These are phyloP conservation scores for Phoenoteleia sp. DNA, from an alignment of 2,888 invertebrate genomes.

Conservation along the genomic window DNA sequence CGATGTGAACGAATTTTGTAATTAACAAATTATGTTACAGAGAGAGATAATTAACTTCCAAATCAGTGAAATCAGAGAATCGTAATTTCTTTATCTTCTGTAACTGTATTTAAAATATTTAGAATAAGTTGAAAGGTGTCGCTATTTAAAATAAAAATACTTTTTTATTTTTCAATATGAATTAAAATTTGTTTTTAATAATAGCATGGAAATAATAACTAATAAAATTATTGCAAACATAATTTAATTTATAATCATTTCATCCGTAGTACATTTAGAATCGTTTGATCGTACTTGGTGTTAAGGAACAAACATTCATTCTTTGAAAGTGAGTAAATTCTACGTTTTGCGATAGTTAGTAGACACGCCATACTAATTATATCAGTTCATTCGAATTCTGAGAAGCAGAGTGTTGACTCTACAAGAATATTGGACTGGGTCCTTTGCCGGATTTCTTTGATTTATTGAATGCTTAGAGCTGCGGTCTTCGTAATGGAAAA, in stretches of 20 bases:
- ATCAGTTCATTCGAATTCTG: constrained; percentile 81
- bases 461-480: constrained; percentile 64
- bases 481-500: constrained; percentile 53
- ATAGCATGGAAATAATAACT: too few species aligned
- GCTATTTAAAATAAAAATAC: too few species aligned
- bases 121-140: too few species aligned
- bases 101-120: too few species aligned
- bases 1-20: too few species aligned
- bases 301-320: constrained; percentile 74
- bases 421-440: constrained; percentile 38
- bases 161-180: too few species aligned
- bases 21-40: too few species aligned
- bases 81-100: too few species aligned
- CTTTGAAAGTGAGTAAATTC: constrained; percentile 63
- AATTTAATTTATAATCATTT: not conserved
- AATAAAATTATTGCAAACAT: too few species aligned
- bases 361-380: constrained; percentile 84
- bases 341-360: constrained; percentile 69
- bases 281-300: constrained; percentile 21
- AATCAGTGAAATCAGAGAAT: too few species aligned
- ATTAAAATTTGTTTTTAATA: too few species aligned
- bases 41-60: too few species aligned
- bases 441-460: constrained; percentile 69
- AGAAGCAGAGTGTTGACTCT: constrained; percentile 81
- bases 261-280: not conserved